Evolutionary conservation across 1,140 invertebrate genomes (phyloP), one percentile per base, ranked within the genome.

Genomic region (Tetragonula clypearis): DNA sequence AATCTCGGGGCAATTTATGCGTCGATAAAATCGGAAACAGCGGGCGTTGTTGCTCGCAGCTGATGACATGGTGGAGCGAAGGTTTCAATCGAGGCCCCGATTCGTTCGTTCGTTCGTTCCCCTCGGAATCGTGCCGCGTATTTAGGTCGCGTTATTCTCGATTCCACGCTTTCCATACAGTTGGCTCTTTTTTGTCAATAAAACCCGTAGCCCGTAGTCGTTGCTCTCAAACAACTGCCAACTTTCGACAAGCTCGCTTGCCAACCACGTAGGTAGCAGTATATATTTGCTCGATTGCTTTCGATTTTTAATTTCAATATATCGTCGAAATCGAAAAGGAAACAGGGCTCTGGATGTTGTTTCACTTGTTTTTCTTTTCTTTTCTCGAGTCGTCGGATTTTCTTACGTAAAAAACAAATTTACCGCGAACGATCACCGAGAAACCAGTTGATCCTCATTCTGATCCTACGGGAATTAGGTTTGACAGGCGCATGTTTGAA

Each of bases 91-190:
- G 87, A 84, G 69, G 84, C 62, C 60, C 56, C 49, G 68, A 73
- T 30, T 30, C 30, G 49, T 77, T 74, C 41, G 41, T 62, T 62
- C 81, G 87, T 85, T 85, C 79, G 80, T 89, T 88, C 62, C 88
- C 62, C 69, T 66, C 77, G 74, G 56, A 53, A 30, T 74, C 87
- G 82, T 68, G 66, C 71, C 35, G 58, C 41, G 86, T 81, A 90
- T 90, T 90, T 83, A 60, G 89, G 89, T 90, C 89, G 74, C 88
- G 71, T 90, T 90, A 89, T 87, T 89, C 88, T 85, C 82, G 78
- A 87, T 87, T 87, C 85, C 55, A 82, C 85, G 88, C 87, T 89
- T 86, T 90, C 87, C 85, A 86, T 78, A 79, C 68, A 68, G 72
- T 68, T 78, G 49, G 26, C 55, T n/a, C 14, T 23, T 62, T 82